Percentiles rank a stretch among this genome's conserved stretches.
These are phyloP conservation scores for Copidosoma aretas DNA, from an alignment of 2,888 invertebrate genomes.

Conservation along the genomic window DNA sequence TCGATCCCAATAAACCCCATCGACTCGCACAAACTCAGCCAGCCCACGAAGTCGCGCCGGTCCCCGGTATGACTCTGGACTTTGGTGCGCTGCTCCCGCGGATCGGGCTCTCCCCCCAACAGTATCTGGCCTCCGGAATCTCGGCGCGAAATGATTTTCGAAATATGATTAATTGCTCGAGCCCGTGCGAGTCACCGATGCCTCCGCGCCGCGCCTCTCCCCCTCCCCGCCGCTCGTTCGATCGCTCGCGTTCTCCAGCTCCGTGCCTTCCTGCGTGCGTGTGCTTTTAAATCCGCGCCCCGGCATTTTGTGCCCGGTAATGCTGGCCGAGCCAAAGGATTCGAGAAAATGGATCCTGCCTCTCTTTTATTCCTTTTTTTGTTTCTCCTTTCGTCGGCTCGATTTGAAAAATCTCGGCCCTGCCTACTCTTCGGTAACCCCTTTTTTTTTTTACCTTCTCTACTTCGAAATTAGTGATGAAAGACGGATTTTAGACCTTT, in stretches of 20 bases:
- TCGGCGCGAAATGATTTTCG: slow-evolving; percentile 61
- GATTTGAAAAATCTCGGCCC: slow-evolving; percentile 33
- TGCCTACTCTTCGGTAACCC: slow-evolving; percentile 13
- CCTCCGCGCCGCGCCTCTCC: slow-evolving; percentile 18
- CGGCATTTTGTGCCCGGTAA: slow-evolving; percentile 32
- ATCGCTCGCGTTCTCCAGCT: slow-evolving; percentile 17
- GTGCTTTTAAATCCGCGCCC: not conserved
- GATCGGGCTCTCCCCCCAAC: slow-evolving; percentile 35
- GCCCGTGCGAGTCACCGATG: not conserved
- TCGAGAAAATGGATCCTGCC: slow-evolving; percentile 24
- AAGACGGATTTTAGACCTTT: slow-evolving; percentile 26
- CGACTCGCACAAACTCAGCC: slow-evolving; percentile 1
- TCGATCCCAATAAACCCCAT: slow-evolving; percentile 32
- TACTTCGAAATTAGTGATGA: slow-evolving; percentile 7
- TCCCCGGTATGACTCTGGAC: slow-evolving; percentile 55
- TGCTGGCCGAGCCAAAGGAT: slow-evolving; percentile 23
- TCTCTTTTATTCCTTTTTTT: slow-evolving; percentile 11
- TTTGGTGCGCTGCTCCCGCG: slow-evolving; percentile 51
- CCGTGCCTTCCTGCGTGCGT: not conserved
- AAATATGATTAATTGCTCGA: slow-evolving; percentile 62
- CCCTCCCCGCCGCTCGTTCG: slow-evolving; percentile 23
- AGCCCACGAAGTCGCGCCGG: slow-evolving; percentile 1
- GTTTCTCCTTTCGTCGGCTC: not conserved
- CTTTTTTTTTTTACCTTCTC: slow-evolving; percentile 6
- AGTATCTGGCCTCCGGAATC: slow-evolving; percentile 60